Base-by-base conservation (phyloP, 2,113 vertebrate genomes). In the Cygnus atratus region DNA sequence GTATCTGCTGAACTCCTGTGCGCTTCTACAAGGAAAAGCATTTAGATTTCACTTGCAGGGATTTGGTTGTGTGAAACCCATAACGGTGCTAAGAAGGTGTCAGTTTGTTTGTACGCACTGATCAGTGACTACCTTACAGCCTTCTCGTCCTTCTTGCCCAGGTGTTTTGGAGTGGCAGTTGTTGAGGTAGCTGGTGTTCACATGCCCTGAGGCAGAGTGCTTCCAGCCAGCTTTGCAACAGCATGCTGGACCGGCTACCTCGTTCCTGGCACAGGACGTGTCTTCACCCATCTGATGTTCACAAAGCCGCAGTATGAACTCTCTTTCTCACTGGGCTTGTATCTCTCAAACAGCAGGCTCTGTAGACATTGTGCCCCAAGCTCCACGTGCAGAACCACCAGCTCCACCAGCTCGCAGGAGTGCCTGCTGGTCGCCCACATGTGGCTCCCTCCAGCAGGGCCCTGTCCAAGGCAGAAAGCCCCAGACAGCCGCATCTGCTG, bases 111-210 rank as follows among this genome's bases (percentile, higher is more conserved):
- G 80, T 83, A 17, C 55, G 88, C 24, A 9, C 4, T 92, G 73
- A 92, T 91, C 86, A 82, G 92, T 87, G 11, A 95, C 80, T 93
- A 68, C 7, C 54, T 74, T 85, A 39, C 62, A 24, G 2, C n/a
- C 75, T 68, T 71, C 43, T 91, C 52, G 62, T 87, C 52, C 87
- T 84, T 88, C 87, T 90, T 62, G 35, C 33, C 67, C 75, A 61
- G 58, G 46, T 94, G 90, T 93, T 97, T 86, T 94, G 52, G 67
- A 62, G 57, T 84, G n/a, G 59, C 74, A 66, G 29, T 57, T 61
- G 35, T 43, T 71, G 17, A 71, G 18, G 16, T 8, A n/a, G 31
- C 25, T 55, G 80, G 39, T 8, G 19, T 33, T 55, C 15, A 73
- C 37, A 57, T 6, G 18, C 50, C n/a, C 82, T 28, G 37, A 67